Base-by-base conservation (phyloP, 2,113 vertebrate genomes). In the Hydropotes inermis region DNA sequence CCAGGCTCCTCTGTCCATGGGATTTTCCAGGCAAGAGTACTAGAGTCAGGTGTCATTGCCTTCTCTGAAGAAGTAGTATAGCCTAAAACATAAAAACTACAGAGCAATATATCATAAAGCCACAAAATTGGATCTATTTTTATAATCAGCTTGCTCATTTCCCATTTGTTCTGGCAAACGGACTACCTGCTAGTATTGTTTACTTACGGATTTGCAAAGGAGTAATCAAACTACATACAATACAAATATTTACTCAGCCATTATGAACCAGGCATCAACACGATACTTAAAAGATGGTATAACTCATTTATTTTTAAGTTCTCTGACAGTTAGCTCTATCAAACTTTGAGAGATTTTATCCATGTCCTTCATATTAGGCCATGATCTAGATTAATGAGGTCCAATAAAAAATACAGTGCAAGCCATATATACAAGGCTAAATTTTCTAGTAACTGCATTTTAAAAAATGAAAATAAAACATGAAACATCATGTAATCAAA, bases 211-310 rank as follows among this genome's bases (percentile, higher is more conserved):
- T 52, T 92, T 93, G 25, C 58, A 54, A 87, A 94, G 3, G 5
- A n/a, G 13, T 54, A 13, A 81, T 45, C 58, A 74, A 95, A 91
- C 36, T 58, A 90, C 8, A 87, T 47, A 45, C 9, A 81, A 25
- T n/a, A 13, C 30, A 93, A 88, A 82, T 95, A 94, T 88, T 91
- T 91, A 88, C 30, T 97, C 28, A 96, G 93, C 19, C 45, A 85
- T 33, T 91, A 74, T 50, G 30, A 86, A 52, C 28, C 70, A 89
- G 30, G 54, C 3, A 86, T 39, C 86, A 87, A 16, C 89, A 89
- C 4, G 8, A 19, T 60, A 47, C 70, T 70, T 88, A 82, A 67
- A 82, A 87, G 13, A 78, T 7, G 36, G 27, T 50, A 12, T 55
- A 83, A 88, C 47, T 58, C n/a, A 61, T 27, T 93, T 87, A 15